Base-by-base conservation (phyloP, 2,113 vertebrate species). In the Toxotes jaculatrix region DNA sequence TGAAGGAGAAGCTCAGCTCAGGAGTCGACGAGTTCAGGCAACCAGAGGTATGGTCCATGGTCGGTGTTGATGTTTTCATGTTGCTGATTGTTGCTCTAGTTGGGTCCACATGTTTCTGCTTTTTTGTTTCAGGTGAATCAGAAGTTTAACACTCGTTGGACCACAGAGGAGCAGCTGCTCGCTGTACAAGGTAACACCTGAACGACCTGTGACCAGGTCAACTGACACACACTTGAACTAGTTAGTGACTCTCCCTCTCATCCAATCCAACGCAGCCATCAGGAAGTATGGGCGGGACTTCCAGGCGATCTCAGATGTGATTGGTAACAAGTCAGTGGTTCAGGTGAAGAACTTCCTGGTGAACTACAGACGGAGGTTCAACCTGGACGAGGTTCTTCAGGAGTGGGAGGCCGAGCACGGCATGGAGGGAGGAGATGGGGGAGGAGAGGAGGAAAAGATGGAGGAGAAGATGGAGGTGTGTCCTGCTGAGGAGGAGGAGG, bases 321-420 rank as follows among this genome's bases (percentile, higher is more conserved):
- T 99, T 62, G 97, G 98, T 85, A 99, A 99, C 95, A 99, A 99
- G 90, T 98, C 98, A 14, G 97, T 99, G 90, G 96, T 98, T 49
- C 98, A 99, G 91, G 98, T 99, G 92, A 99, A 98, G 93, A 98
- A 99, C 95, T 99, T 99, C 93, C 97, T 99, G 91, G 97, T 99
- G 84, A 99, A 98, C 94, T 99, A 99, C 67, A 96, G 98, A 13
- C 96, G 98, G 19, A 96, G 98, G 87, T 99, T 99, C 91, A 99
- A 99, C 93, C 96, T 99, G 93, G 98, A 99, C 19, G 97, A 99
- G 91, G 98, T 99, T 40, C 94, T 99, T 77, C 97, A 98, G 87
- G 98, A 99, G 88, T 99, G 98, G 98, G 97, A 99, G 87, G 97
- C 98, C 0, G 98, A 99, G 49, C 97, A 99, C 0, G 98, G 97